Evolutionary conservation across 2,797 vertebrate genomes (phyloP), one percentile per base, ranked within the genome.

Genomic region (Acropternis orthonyx): DNA sequence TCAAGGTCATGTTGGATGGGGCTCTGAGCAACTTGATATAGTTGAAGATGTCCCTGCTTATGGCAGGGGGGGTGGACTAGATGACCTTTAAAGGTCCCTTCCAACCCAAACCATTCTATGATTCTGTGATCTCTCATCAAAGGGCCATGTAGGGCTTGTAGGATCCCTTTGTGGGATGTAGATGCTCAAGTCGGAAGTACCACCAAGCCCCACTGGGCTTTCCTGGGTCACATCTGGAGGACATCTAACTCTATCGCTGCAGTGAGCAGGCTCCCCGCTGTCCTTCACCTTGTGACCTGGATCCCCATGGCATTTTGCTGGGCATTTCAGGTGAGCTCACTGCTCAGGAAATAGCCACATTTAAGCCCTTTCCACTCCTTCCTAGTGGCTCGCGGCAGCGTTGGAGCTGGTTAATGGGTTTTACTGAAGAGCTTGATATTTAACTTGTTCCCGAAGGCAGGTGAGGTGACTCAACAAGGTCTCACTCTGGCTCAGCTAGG

Each of bases 391-490:
- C 37, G 28, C 4, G 2, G 74, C 55, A 77, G 22, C 2, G 1
- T 12, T 46, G 28, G 43, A 75, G 76, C 39, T 73, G 58, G 74
- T 92, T 95, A 92, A 95, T 76, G n/a, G 49, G 36, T 56, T 63
- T 3, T 3, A 0, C 32, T 41, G 77, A 15, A 55, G 30, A 73
- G 83, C 63, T 94, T 90, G 90, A 90, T 89, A 30, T 93, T 96
- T 97, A 94, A 94, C 90, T 69, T 0, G 0, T 22, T 78, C 79
- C 51, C 0, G 0, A 67, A 82, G 56, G 26, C 5, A 1, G 24
- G n/a, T 73, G 80, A 88, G 48, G 74, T 88, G 85, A 94, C 83
- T 80, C 55, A 75, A 56, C 36, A 80, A 92, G 63, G n/a, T 93
- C 63, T 90, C 0, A 1, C 71, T 43, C 83, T 44, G 7, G 62